Evolutionary conservation across 2,888 invertebrate species (phyloP).

Genomic region (Charanyca ferruginea): DNA sequence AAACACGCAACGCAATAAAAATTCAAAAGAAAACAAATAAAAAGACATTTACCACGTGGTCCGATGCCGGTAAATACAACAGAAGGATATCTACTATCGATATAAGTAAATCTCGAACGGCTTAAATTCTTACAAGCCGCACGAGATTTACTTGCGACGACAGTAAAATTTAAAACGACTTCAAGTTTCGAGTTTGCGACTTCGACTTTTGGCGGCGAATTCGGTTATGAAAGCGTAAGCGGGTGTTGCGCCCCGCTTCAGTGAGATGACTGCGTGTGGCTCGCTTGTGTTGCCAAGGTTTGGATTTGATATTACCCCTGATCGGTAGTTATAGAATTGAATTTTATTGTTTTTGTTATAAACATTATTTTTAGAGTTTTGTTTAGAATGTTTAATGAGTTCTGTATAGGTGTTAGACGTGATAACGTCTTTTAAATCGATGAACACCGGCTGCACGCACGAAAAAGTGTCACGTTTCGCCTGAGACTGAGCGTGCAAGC

Average conservation of each 20-base stretch:
- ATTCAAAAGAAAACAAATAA: constrained; percentile 19
- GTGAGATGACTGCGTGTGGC: constrained; percentile 65
- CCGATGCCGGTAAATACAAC: background rate
- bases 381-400: no score
- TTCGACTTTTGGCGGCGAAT: constrained; percentile 33
- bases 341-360: background rate
- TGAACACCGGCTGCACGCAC: no score
- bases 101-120: constrained; percentile 84
- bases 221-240: constrained; percentile 35
- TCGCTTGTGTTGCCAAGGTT: constrained; percentile 59
- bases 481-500: no score
- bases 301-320: constrained; percentile 20
- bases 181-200: constrained; percentile 17
- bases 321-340: background rate
- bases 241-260: constrained; percentile 57
- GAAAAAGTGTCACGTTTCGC: no score
- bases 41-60: constrained; percentile 51
- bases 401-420: no score
- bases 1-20: constrained; percentile 17
- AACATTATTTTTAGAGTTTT: no score
- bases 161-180: constrained; percentile 66
- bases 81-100: constrained; percentile 68
- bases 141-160: constrained; percentile 89
- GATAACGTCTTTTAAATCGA: no score
- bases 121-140: constrained; percentile 81